A percentile compares a stretch with the other conserved stretches of the same genome.
phyloP scores from a whole-genome alignment of 35 echinoderm and acorn worm species.

The Heliocidaris erythrogramma region DNA sequence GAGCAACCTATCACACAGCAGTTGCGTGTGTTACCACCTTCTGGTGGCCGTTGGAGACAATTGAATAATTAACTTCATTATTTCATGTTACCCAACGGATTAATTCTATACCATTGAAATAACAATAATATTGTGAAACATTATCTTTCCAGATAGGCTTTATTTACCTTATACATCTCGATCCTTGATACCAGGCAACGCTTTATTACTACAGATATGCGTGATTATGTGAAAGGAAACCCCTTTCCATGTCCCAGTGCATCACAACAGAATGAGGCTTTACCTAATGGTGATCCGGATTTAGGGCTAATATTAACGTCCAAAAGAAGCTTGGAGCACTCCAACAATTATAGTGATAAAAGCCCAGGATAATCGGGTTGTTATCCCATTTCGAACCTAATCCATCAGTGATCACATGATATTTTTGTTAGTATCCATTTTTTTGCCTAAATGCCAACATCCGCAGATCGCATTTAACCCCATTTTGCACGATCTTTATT shows the following conservation, averaged over 20 bases:
- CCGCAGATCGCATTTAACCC: too few species aligned
- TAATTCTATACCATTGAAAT: too few species aligned
- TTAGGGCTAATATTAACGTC: neutral
- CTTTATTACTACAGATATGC: too few species aligned
- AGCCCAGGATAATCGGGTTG: neutral
- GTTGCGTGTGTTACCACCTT: too few species aligned
- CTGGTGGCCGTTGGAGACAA: too few species aligned
- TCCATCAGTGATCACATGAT: neutral
- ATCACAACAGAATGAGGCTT: neutral
- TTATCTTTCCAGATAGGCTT: too few species aligned
- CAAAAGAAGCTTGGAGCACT: neutral
- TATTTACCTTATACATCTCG: too few species aligned
- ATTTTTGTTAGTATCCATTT: neutral
- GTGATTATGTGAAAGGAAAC: neutral
- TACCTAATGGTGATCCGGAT: neutral
- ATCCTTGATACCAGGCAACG: too few species aligned
- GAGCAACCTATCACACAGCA: too few species aligned
- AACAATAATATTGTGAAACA: too few species aligned
- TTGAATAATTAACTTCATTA: too few species aligned
- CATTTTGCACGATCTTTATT: neutral
- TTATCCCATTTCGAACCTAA: neutral
- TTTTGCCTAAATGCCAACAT: neutral
- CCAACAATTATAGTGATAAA: neutral
- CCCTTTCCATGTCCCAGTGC: neutral
- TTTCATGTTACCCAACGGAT: too few species aligned